These are phyloP conservation scores for Tachyglossus aculeatus DNA, from an alignment of 2,797 vertebrate genomes.

Conservation along the genomic window DNA sequence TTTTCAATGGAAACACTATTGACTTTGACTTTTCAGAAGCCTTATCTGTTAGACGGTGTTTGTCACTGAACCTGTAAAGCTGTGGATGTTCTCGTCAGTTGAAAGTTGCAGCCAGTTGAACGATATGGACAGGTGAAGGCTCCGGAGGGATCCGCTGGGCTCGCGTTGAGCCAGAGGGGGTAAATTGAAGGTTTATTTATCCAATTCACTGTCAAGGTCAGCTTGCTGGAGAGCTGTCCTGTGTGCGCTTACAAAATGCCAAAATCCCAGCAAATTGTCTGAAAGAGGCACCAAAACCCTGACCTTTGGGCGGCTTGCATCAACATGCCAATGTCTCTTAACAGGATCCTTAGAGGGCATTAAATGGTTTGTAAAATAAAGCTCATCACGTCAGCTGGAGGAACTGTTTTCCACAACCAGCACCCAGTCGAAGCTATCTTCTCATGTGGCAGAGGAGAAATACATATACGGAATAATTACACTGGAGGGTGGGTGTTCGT, in stretches of 20 bases:
- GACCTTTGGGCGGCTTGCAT: slow-evolving; percentile 96
- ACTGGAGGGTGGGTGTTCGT: background rate
- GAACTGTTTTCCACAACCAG: slow-evolving; percentile 40
- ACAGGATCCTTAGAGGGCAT: slow-evolving; percentile 88
- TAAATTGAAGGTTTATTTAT: slow-evolving; percentile 99
- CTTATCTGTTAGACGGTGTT: slow-evolving; percentile 94
- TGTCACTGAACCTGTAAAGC: slow-evolving; percentile 92
- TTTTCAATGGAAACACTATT: slow-evolving; percentile 92
- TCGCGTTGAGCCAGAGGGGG: slow-evolving; percentile 84
- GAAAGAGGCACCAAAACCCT: slow-evolving; percentile 90
- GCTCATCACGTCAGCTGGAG: slow-evolving; percentile 72
- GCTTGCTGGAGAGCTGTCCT: slow-evolving; percentile 97
- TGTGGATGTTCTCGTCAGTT: slow-evolving; percentile 82
- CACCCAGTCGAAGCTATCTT: slow-evolving; percentile 8
- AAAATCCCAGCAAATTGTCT: slow-evolving; percentile 97
- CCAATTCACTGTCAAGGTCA: slow-evolving; percentile 99
- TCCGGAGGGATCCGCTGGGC: slow-evolving; percentile 89
- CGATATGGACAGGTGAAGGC: slow-evolving; percentile 98
- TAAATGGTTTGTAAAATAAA: slow-evolving; percentile 88
- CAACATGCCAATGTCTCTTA: slow-evolving; percentile 90
- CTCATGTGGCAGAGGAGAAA: background rate
- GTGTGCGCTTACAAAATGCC: slow-evolving; percentile 98
- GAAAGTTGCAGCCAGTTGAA: slow-evolving; percentile 88
- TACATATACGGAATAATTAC: background rate
- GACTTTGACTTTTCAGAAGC: slow-evolving; percentile 94